Base-by-base conservation (phyloP, 2,888 invertebrate species). In the Tethea ocularis region DNA sequence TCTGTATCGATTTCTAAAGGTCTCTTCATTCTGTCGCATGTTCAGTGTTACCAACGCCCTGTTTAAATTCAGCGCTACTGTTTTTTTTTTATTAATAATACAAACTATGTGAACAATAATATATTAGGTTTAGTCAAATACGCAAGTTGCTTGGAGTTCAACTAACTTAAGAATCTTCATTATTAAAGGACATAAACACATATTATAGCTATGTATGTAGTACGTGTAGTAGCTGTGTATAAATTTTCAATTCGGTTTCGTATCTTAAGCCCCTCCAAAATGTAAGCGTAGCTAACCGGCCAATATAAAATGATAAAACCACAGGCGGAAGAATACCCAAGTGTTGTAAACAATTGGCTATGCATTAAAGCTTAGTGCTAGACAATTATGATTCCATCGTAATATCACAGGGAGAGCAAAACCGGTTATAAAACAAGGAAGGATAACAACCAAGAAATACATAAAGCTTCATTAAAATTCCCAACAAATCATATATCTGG, bases 401-500 rank as follows among this genome's bases (percentile, higher is more conserved):
- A 46, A 46, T 41, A 46, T 58, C 46, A 58, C 65, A 55, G 23
- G 52, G 58, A 61, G 51, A 58, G 61, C 54, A 23, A 59, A 67
- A 70, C 68, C 24, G 54, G 70, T 70, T 66, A 63, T 57, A 62
- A 64, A 68, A 67, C 66, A 58, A 60, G 60, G 60, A 65, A 69
- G 61, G 61, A 71, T 65, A 69, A 64, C 62, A 61, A 61, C 59
- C 57, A 59, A 59, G 61, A 56, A 56, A 61, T 59, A 65, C 61
- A 67, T 70, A 72, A 67, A 73, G 67, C 73, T 81, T 78, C 77
- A 82, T 85, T 83, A 81, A 80, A 80, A 80, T 82, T 75, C 73
- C 66, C 72, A 66, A 80, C 82, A 83, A 84, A 85, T 84, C 79
- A 80, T 79, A 73, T 66, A 72, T 70, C 74, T 68, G 77, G 77